phyloP scores from a whole-genome alignment of 2,113 vertebrate species.

The Ptilorrhoa leucosticta region DNA sequence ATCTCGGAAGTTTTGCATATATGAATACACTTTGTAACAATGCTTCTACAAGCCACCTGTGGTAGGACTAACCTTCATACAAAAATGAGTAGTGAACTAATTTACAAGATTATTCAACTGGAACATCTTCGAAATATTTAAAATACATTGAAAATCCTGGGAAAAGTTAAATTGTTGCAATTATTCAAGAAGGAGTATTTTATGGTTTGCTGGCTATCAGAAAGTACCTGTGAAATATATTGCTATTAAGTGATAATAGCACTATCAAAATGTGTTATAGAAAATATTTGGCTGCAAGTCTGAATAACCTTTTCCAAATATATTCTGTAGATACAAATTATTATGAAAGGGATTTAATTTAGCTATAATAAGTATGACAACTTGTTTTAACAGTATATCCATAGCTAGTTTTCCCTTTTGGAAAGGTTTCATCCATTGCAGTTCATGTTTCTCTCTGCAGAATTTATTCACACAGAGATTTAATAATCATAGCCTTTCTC shows the following conservation, averaged over 20 bases:
- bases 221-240: not conserved
- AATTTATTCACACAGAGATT: not conserved
- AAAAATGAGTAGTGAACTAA: not conserved
- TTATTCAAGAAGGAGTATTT: not conserved
- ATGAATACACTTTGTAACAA: not conserved
- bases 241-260: not conserved
- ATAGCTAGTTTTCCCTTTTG: not conserved
- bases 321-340: not conserved
- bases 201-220: not conserved
- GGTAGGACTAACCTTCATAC: not conserved
- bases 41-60: not conserved
- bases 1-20: not conserved
- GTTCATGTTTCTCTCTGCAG: not conserved
- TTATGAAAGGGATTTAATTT: not conserved
- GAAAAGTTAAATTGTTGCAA: not conserved
- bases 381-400: not conserved
- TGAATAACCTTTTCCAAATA: conserved; percentile 17
- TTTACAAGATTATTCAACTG: not conserved
- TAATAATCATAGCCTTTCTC: not conserved
- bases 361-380: not conserved
- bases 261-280: not conserved
- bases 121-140: not conserved
- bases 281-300: not conserved
- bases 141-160: not conserved
- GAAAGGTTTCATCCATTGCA: not conserved